These are phyloP conservation scores for Myocastor coypus DNA, from an alignment of 2,113 vertebrate species.

Conservation along the genomic window DNA sequence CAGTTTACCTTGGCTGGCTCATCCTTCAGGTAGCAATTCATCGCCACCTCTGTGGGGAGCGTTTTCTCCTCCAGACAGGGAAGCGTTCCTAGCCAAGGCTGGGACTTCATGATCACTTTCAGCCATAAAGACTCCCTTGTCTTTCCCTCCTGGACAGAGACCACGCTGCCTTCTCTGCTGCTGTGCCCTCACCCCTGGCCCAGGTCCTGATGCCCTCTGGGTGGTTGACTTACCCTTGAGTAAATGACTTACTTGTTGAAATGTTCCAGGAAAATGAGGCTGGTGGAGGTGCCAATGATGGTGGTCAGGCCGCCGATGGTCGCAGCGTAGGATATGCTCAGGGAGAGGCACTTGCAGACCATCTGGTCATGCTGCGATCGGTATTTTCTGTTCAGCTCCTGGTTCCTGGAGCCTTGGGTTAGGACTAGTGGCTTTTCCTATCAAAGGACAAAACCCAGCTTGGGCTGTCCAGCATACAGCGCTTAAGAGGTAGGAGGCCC, in stretches of 20 bases:
- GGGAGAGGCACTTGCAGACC: conserved; percentile 97
- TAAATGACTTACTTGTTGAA: conserved; percentile 94
- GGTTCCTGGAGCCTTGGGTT: conserved; percentile 84
- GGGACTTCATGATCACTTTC: background rate
- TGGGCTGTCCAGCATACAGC: background rate
- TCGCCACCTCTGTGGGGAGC: background rate
- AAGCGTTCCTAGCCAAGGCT: background rate
- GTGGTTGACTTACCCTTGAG: background rate
- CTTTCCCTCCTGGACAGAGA: background rate
- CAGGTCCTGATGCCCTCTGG: background rate
- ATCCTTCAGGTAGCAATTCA: no score
- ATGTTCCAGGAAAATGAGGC: conserved; percentile 98
- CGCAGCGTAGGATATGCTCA: conserved; percentile 97
- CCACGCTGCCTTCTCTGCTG: background rate
- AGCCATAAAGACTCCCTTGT: background rate
- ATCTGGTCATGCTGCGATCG: conserved; percentile 95
- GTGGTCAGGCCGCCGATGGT: conserved; percentile 98
- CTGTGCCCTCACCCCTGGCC: background rate
- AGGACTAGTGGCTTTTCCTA: conserved; percentile 87
- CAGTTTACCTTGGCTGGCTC: no score
- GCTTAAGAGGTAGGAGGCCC: background rate
- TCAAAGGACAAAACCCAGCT: conserved; percentile 12
- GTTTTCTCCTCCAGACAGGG: background rate
- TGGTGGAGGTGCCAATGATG: conserved; percentile 98
- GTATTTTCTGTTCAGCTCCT: conserved; percentile 90